Evolutionary conservation across 2,888 invertebrate species (phyloP).

Genomic region (Halictus ligatus): DNA sequence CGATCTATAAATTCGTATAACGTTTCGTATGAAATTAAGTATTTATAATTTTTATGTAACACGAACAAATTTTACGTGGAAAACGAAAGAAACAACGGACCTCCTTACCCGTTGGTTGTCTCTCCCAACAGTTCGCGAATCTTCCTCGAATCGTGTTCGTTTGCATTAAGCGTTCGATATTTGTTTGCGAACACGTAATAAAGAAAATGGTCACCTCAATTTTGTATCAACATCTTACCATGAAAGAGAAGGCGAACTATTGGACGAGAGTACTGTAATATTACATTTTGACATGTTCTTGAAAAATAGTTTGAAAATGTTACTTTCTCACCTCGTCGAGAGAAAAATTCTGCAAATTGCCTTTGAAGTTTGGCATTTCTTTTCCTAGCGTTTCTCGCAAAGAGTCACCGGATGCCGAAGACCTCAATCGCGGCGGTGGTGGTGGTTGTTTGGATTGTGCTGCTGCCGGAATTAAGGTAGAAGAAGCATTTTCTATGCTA

Average conservation of each 20-base stretch:
- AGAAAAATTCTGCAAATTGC: constrained; percentile 82
- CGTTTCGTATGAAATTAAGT: no score
- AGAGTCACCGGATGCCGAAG: constrained; percentile 78
- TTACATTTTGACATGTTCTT: background rate
- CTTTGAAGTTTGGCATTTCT: constrained; percentile 83
- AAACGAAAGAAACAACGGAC: background rate
- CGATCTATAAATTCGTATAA: background rate
- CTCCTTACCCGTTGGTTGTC: no score
- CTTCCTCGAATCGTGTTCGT: no score
- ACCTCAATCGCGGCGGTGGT: constrained; percentile 79
- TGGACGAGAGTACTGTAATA: background rate
- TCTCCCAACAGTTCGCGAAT: no score
- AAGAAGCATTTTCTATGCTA: constrained; percentile 73
- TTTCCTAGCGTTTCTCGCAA: constrained; percentile 81
- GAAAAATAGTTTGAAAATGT: constrained; percentile 2
- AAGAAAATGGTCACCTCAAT: background rate
- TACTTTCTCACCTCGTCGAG: constrained; percentile 83
- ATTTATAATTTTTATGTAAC: no score
- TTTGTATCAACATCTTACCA: background rate
- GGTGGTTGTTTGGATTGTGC: constrained; percentile 76
- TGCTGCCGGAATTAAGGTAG: constrained; percentile 62
- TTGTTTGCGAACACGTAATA: background rate
- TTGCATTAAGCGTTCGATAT: background rate
- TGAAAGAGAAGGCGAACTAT: background rate
- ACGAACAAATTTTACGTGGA: background rate